Evolutionary conservation across 2,888 invertebrate genomes (phyloP), one percentile per base, ranked within the genome.

Genomic region (Timema podura): DNA sequence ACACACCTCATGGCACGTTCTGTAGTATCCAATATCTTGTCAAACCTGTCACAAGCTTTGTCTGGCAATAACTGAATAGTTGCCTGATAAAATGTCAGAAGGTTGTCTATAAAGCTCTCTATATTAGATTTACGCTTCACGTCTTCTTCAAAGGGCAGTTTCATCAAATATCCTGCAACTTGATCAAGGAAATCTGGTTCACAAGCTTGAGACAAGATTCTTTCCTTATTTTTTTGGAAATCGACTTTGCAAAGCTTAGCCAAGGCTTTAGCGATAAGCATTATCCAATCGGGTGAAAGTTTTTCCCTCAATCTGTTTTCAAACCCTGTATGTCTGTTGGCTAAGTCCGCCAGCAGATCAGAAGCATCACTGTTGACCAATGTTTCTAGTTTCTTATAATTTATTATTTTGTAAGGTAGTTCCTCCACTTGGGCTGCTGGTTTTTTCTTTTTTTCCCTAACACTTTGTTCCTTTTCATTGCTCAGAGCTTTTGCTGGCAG

Each of bases 1-100:
- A 61, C n/a, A 61, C 61, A 61, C 44, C 61, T 61, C 44, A 61
- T 61, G 13, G 61, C 61, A 61, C 61, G 61, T 13, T 61, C 44
- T 45, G n/a, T 61, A 13, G 61, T 61, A 2, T 61, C 61, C 6
- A 61, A 13, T 45, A 59, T 59, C 30, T 59, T 59, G 5, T 30
- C 44, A 13, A 61, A 13, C 30, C 45, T 61, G 45, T 61, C 61
- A 13, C 61, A 61, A 44, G 61, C 61, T 45, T 61, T 61, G n/a
- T 61, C 61, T 6, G 61, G 61, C n/a, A 61, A 61, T 45, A 61
- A 16, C 9, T 61, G 44, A 30, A 61, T 61, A 11, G 61, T 61
- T 6, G 61, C 45, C 16, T 15, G 30, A n/a, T 44, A 61, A 44
- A 61, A 61, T 61, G 16, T 5, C 11, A 61, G 61, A 13, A 61